Evolutionary conservation across 2,888 invertebrate genomes (phyloP).

Genomic region (Tipula unca): DNA sequence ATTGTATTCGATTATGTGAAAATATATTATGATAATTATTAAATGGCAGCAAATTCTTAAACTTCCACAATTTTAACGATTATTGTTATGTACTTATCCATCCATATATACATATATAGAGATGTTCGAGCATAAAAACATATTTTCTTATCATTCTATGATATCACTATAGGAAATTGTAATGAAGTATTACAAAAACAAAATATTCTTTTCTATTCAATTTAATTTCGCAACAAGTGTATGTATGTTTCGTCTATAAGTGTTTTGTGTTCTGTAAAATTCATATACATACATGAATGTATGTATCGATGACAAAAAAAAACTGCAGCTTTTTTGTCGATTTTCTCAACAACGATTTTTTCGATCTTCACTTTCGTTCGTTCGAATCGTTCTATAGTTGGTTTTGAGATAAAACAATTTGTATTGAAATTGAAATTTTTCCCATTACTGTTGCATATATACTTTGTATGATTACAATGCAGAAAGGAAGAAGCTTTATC

Average conservation of each 20-base stretch:
- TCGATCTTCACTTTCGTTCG: no score
- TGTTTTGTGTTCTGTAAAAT: neutral
- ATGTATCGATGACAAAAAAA: neutral
- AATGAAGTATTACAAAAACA: neutral
- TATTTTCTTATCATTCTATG: neutral
- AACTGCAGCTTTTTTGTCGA: neutral
- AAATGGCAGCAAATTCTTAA: no score
- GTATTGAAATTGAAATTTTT: neutral
- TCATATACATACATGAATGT: neutral
- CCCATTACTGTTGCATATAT: neutral
- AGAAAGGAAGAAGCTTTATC: neutral
- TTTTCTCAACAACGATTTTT: neutral
- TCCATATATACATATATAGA: neutral
- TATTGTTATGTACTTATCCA: neutral
- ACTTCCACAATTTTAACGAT: neutral
- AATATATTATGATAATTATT: no score
- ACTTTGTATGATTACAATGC: neutral
- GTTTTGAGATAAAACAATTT: neutral
- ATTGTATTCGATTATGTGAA: no score
- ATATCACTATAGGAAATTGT: neutral
- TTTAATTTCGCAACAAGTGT: neutral
- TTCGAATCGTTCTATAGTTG: no score
- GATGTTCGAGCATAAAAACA: neutral
- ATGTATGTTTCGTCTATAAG: neutral
- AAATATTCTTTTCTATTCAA: neutral